Evolutionary conservation across 2,888 invertebrate genomes (phyloP).

Genomic region (Falcaria lacertinaria): DNA sequence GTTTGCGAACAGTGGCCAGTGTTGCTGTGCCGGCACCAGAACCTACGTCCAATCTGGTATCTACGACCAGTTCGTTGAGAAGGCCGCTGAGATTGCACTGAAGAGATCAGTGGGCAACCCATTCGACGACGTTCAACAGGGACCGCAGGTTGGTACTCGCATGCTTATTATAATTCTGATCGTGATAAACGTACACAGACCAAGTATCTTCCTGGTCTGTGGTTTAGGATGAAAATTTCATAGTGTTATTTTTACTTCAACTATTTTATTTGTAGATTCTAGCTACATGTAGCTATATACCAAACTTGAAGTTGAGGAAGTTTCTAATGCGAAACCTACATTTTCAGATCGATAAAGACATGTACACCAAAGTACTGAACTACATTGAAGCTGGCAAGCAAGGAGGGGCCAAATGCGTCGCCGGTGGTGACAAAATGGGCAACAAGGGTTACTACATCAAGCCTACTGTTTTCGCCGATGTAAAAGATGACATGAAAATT

Average conservation of each 20-base stretch:
- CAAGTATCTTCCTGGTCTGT: no score
- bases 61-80: slow-evolving; percentile 91
- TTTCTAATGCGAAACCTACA: no score
- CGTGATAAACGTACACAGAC: no score
- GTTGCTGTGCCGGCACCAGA: slow-evolving; percentile 87
- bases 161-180: no score
- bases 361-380: slow-evolving; percentile 86
- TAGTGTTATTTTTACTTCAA: no score
- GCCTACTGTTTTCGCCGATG: slow-evolving; percentile 89
- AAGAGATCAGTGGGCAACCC: slow-evolving; percentile 90
- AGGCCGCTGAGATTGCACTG: slow-evolving; percentile 84
- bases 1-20: slow-evolving; percentile 65
- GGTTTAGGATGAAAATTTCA: no score
- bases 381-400: slow-evolving; percentile 88
- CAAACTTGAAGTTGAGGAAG: no score
- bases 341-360: slow-evolving; percentile 84
- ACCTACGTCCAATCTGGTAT: slow-evolving; percentile 94
- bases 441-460: slow-evolving; percentile 86
- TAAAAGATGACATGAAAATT: slow-evolving; percentile 87
- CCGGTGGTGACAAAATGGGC: slow-evolving; percentile 86
- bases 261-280: no score
- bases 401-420: slow-evolving; percentile 88
- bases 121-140: slow-evolving; percentile 86
- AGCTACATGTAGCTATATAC: no score
- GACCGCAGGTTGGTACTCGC: slow-evolving; percentile 88